Evolutionary conservation across 2,113 vertebrate genomes (phyloP), one percentile per base, ranked within the genome.

Genomic region (Etheostoma cragini): DNA sequence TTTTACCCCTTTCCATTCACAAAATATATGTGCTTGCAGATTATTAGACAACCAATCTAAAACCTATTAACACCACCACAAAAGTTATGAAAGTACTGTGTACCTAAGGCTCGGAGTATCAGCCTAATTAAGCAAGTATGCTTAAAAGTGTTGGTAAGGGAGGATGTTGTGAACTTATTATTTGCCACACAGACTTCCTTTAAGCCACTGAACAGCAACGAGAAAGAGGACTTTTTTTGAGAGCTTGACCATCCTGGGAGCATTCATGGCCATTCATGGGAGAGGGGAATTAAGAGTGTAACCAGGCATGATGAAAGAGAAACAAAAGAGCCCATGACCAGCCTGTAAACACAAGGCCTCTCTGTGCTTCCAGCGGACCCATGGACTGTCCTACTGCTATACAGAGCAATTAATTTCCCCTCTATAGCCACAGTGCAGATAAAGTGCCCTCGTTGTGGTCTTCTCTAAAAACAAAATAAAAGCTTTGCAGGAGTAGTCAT

Each of bases 271-370:
- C 77, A 82, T 87, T 87, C 82, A 88, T 67, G 60, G 50, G 72
- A 85, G 67, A 85, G 45, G 66, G 86, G 58, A 86, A 84, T 87
- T 82, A 91, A 88, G 82, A 76, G 76, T 89, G 87, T 90, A 86
- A 78, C 81, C 85, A 86, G 75, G 88, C 95, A 21, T 91, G 88
- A 95, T 88, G 82, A 86, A 80, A 85, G 87, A 87, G 10, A 90
- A 83, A 90, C 88, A 90, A 87, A 90, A 78, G 85, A 84, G 26
- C 70, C 72, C 53, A 45, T 87, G 82, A 89, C 82, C 81, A 75
- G 82, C 50, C 80, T 83, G 75, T 77, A 85, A 89, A 88, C 84
- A 88, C 72, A 86, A 89, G 66, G 79, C 85, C 75, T 88, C 78
- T 69, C 47, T 82, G 76, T 76, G 82, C 74, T 86, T 76, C 50